phyloP scores from a whole-genome alignment of 2,888 invertebrate genomes.

The Archaeoteleia sp. region DNA sequence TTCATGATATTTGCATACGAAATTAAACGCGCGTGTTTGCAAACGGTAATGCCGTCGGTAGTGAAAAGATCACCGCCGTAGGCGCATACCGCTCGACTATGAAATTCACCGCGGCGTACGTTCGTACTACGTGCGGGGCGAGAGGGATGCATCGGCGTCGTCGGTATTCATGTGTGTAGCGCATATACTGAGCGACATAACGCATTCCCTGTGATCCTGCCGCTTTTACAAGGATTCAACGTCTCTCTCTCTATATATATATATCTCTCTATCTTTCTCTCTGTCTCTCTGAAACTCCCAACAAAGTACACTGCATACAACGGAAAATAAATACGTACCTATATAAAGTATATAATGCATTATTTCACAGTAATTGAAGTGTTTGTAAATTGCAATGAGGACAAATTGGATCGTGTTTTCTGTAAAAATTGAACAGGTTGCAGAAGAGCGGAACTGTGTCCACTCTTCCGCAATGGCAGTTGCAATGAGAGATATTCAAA shows the following conservation, averaged over 20 bases:
- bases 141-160: slow-evolving; percentile 28
- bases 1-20: slow-evolving; percentile 72
- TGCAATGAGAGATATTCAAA: too few relatives aligned
- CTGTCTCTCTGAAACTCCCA: too few relatives aligned
- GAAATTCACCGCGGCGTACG: slow-evolving; percentile 69
- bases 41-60: slow-evolving; percentile 64
- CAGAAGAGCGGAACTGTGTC: too few relatives aligned
- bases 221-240: slow-evolving; percentile 47
- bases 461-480: too few relatives aligned
- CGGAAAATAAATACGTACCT: slow-evolving; percentile 35
- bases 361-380: too few relatives aligned
- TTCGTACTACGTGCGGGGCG: slow-evolving; percentile 46
- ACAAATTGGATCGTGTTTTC: too few relatives aligned
- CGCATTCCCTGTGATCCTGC: slow-evolving; percentile 71
- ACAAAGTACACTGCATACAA: slow-evolving; percentile 30
- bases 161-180: slow-evolving; percentile 56
- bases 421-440: too few relatives aligned
- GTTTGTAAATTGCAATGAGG: too few relatives aligned
- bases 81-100: slow-evolving; percentile 59
- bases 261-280: background rate
- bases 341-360: too few relatives aligned
- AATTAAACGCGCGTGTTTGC: slow-evolving; percentile 74
- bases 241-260: slow-evolving; percentile 39
- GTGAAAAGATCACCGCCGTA: slow-evolving; percentile 68
- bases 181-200: slow-evolving; percentile 64